Evolutionary conservation across 1,140 invertebrate species (phyloP).

Genomic region (Apis cerana): DNA sequence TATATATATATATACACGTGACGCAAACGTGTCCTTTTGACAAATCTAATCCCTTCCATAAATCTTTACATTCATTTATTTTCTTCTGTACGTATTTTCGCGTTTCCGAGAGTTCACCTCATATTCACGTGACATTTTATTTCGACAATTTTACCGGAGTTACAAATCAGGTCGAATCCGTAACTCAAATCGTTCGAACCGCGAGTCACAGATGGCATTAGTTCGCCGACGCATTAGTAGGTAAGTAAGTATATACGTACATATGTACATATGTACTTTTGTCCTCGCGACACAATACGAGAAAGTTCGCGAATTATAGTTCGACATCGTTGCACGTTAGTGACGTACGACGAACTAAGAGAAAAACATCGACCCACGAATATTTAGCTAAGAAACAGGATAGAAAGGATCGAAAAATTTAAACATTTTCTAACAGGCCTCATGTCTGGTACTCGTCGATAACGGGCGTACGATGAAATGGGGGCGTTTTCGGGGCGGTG

Average conservation of each 20-base stretch:
- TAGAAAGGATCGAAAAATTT: background rate
- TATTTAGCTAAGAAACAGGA: too few species aligned
- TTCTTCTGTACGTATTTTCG: too few species aligned
- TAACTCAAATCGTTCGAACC: constrained; percentile 60
- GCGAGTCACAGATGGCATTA: constrained; percentile 74
- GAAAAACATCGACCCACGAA: too few species aligned
- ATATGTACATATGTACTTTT: too few species aligned
- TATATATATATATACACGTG: background rate
- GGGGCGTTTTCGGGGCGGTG: constrained; percentile 73
- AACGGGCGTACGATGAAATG: constrained; percentile 31
- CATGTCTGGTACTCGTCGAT: constrained; percentile 61
- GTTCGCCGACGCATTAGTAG: constrained; percentile 62
- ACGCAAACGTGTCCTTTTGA: background rate
- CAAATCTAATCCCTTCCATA: too few species aligned
- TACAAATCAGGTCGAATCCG: background rate
- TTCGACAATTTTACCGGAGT: background rate
- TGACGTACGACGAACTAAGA: too few species aligned
- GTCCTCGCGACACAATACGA: too few species aligned
- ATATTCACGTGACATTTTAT: background rate
- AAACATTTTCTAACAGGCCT: background rate
- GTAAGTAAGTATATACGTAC: too few species aligned
- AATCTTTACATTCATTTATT: background rate
- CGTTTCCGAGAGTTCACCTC: too few species aligned
- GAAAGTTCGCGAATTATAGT: too few species aligned
- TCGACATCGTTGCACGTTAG: too few species aligned